Evolutionary conservation across 2,113 vertebrate species (phyloP).

Genomic region (Miniopterus natalensis): DNA sequence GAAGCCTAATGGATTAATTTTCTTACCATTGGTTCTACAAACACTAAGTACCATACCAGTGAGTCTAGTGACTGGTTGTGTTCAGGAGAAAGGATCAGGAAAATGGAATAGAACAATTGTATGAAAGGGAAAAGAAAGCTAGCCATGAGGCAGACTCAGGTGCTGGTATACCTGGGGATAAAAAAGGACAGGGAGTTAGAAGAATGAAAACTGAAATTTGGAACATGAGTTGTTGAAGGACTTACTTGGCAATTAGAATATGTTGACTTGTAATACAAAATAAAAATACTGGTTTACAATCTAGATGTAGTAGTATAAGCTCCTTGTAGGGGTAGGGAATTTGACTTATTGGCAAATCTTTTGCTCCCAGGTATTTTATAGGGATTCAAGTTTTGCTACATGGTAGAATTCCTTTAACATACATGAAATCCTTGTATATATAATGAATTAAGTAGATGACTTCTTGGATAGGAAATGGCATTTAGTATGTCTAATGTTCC

Average conservation of each 20-base stretch:
- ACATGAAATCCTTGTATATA: background rate
- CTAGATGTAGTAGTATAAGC: background rate
- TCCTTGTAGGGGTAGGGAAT: background rate
- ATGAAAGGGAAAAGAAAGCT: background rate
- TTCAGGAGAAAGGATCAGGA: constrained; percentile 1
- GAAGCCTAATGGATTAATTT: constrained; percentile 58
- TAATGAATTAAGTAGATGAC: constrained; percentile 50
- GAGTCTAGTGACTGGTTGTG: background rate
- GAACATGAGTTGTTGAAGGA: constrained; percentile 25
- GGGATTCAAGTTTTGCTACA: constrained; percentile 27
- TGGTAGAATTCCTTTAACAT: constrained; percentile 57
- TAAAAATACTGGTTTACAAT: background rate
- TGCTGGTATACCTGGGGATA: background rate
- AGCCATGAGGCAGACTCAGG: background rate
- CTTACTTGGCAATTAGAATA: constrained; percentile 21
- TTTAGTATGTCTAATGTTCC: constrained; percentile 57
- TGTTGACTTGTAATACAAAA: background rate
- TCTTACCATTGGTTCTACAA: background rate
- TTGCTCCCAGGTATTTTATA: background rate
- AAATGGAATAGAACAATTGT: constrained; percentile 45
- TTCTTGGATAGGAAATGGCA: constrained; percentile 40
- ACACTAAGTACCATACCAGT: background rate
- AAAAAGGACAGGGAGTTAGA: background rate
- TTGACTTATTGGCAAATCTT: constrained; percentile 29
- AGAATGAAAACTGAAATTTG: constrained; percentile 36